phyloP scores from a whole-genome alignment of 2,888 invertebrate genomes.

The Eilema caniola region DNA sequence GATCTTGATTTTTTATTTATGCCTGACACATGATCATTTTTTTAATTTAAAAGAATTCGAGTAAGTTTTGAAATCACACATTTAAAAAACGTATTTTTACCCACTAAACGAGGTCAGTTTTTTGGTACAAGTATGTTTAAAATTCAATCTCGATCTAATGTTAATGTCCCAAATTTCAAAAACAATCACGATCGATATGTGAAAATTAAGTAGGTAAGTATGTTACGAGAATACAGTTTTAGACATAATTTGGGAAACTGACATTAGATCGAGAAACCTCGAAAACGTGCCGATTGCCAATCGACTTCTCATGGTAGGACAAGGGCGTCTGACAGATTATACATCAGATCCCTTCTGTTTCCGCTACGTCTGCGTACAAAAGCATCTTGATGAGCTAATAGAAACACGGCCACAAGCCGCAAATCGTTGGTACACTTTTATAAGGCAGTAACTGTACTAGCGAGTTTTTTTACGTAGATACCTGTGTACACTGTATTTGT shows the following conservation, averaged over 20 bases:
- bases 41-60: too few species aligned
- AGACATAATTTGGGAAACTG: neutral
- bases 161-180: too few species aligned
- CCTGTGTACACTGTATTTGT: neutral
- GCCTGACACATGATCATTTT: too few species aligned
- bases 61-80: too few species aligned
- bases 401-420: constrained; percentile 41
- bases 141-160: too few species aligned
- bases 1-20: too few species aligned
- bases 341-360: constrained; percentile 62
- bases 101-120: too few species aligned
- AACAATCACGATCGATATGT: too few species aligned
- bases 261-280: neutral
- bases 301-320: constrained; percentile 35
- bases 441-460: constrained; percentile 11
- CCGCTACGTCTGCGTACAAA: constrained; percentile 57
- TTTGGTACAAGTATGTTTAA: too few species aligned
- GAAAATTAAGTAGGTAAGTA: too few species aligned
- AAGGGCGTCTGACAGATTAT: constrained; percentile 57
- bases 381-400: constrained; percentile 65
- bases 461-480: neutral
- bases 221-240: too few species aligned
- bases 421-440: constrained; percentile 47
- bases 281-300: neutral
- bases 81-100: too few species aligned